Evolutionary conservation across 2,797 vertebrate species (phyloP).

Genomic region (Alcedo atthis): DNA sequence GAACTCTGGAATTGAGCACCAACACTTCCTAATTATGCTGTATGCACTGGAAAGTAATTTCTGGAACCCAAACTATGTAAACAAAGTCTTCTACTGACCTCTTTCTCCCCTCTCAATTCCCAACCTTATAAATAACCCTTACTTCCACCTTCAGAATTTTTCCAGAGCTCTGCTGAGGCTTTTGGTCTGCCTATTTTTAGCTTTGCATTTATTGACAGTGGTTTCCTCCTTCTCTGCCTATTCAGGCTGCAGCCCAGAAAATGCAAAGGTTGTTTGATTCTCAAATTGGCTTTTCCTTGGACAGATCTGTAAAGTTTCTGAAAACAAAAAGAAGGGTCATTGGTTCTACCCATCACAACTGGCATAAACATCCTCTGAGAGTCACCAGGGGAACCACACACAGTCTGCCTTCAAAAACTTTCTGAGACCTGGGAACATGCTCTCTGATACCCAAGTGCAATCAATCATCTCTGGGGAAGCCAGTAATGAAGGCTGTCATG

Average conservation of each 20-base stretch:
- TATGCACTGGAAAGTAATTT: conserved; percentile 10
- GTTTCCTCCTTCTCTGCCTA: conserved; percentile 35
- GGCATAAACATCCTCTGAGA: neutral
- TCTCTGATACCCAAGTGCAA: neutral
- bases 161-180: conserved; percentile 33
- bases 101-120: conserved; percentile 40
- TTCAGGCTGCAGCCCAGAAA: conserved; percentile 18
- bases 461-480: neutral
- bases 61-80: conserved; percentile 55
- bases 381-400: neutral
- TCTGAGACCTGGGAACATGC: neutral
- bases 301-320: neutral
- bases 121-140: conserved; percentile 58
- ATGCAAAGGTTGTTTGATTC: neutral
- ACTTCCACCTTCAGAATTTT: conserved; percentile 62
- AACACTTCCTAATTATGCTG: neutral
- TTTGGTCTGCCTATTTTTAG: conserved; percentile 62
- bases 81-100: conserved; percentile 49
- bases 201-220: conserved; percentile 52
- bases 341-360: neutral
- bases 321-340: neutral
- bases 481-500: neutral
- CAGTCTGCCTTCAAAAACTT: neutral
- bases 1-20: neutral
- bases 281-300: neutral